Percentiles rank a stretch among this genome's conserved stretches.
These are phyloP conservation scores for Troides helena DNA, from an alignment of 2,888 invertebrate species.

Conservation along the genomic window DNA sequence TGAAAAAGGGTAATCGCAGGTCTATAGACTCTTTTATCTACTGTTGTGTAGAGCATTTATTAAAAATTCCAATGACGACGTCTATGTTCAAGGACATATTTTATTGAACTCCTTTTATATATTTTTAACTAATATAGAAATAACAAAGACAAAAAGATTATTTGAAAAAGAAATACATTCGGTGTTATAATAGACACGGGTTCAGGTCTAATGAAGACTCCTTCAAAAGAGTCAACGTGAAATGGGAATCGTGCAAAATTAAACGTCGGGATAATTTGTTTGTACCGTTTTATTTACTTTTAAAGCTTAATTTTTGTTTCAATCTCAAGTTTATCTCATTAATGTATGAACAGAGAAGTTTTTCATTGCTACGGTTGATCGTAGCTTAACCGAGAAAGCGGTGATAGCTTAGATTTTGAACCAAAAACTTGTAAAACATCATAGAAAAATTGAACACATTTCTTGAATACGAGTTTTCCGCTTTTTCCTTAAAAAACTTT, in stretches of 20 bases:
- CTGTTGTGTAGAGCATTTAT: too few species aligned
- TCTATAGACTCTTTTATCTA: too few species aligned
- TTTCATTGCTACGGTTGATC: too few species aligned
- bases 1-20: too few species aligned
- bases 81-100: too few species aligned
- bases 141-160: background rate
- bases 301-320: background rate
- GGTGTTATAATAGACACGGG: background rate
- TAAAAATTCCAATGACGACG: too few species aligned
- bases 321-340: background rate
- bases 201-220: constrained; percentile 1
- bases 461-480: too few species aligned
- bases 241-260: constrained; percentile 11
- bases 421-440: too few species aligned
- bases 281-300: background rate
- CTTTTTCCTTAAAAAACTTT: too few species aligned
- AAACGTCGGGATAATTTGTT: background rate
- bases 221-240: constrained; percentile 11
- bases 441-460: too few species aligned
- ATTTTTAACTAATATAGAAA: background rate
- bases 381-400: too few species aligned
- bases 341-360: background rate
- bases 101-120: background rate
- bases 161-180: background rate
- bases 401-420: too few species aligned